These are phyloP conservation scores for Ectemnius lituratus DNA, from an alignment of 2,888 invertebrate species.

Conservation along the genomic window DNA sequence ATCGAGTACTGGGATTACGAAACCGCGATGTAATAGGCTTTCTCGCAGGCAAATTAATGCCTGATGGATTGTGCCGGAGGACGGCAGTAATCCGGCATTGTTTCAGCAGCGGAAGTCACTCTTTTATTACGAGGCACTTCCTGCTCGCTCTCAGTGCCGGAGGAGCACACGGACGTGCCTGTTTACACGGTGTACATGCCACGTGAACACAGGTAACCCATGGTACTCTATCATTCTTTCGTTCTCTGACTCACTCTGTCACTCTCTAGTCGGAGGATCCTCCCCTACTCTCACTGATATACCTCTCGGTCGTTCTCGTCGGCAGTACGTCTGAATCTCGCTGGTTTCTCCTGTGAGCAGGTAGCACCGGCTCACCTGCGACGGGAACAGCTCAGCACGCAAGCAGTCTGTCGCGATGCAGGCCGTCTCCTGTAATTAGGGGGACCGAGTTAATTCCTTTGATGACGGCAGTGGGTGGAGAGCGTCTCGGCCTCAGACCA, in stretches of 20 bases:
- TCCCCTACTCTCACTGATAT: neutral
- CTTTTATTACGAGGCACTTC: constrained; percentile 74
- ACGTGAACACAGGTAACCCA: constrained; percentile 45
- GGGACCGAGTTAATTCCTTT: constrained; percentile 55
- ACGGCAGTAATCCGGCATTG: constrained; percentile 65
- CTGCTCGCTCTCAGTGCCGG: constrained; percentile 54
- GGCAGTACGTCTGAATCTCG: neutral
- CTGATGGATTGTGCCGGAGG: constrained; percentile 51
- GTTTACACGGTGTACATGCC: constrained; percentile 52
- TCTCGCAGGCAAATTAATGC: constrained; percentile 55
- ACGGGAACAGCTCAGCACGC: constrained; percentile 36
- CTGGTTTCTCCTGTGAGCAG: neutral
- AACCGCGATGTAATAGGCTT: too few relatives aligned
- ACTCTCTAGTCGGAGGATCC: neutral
- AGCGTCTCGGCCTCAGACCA: neutral
- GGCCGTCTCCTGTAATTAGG: constrained; percentile 53
- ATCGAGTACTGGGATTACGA: too few relatives aligned
- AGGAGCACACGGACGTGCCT: constrained; percentile 42
- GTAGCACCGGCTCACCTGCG: constrained; percentile 28
- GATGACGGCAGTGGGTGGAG: neutral
- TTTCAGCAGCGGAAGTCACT: constrained; percentile 74
- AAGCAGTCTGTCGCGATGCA: constrained; percentile 28
- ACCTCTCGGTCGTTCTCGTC: neutral
- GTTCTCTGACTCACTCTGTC: constrained; percentile 21
- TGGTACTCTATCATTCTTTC: constrained; percentile 5